These are phyloP conservation scores for Tenthredo scrophulariae DNA, from an alignment of 2,888 invertebrate genomes.

Conservation along the genomic window DNA sequence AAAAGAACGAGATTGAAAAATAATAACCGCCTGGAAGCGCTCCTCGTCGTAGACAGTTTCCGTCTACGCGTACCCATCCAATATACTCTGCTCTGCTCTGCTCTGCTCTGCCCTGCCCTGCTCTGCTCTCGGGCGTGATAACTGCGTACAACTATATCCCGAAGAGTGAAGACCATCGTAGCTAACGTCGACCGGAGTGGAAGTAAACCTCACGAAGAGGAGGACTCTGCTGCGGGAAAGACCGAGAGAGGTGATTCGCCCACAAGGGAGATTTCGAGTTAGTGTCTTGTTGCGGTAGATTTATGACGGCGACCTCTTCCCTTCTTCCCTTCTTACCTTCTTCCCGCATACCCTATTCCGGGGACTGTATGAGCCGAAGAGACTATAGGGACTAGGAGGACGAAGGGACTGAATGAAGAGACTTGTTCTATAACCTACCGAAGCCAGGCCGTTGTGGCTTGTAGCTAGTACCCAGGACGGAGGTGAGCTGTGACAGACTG, in stretches of 20 bases:
- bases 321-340: not conserved
- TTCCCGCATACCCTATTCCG: not conserved
- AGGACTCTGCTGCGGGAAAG: not conserved
- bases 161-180: slow-evolving; percentile 17
- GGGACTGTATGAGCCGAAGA: slow-evolving; percentile 1
- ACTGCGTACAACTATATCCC: slow-evolving; percentile 36
- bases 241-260: slow-evolving; percentile 36
- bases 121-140: slow-evolving; percentile 37
- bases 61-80: slow-evolving; percentile 10
- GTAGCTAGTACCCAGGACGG: not conserved
- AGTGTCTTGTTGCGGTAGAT: slow-evolving; percentile 52
- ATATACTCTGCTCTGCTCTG: slow-evolving; percentile 1
- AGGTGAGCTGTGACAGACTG: slow-evolving; percentile 26
- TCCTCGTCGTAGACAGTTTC: slow-evolving; percentile 22
- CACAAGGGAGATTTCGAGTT: slow-evolving; percentile 49
- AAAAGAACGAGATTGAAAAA: slow-evolving; percentile 62
- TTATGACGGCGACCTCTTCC: slow-evolving; percentile 53
- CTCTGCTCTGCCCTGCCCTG: not conserved
- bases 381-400: not conserved
- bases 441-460: slow-evolving; percentile 12
- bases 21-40: slow-evolving; percentile 57
- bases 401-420: slow-evolving; percentile 22
- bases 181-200: slow-evolving; percentile 1
- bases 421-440: slow-evolving; percentile 28
- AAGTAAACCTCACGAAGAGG: slow-evolving; percentile 23